A percentile compares a stretch with the other conserved stretches of the same genome.
Evolutionary conservation across 92 coral and sea anemone genomes (phyloP).

Genomic region (Porites divaricata): DNA sequence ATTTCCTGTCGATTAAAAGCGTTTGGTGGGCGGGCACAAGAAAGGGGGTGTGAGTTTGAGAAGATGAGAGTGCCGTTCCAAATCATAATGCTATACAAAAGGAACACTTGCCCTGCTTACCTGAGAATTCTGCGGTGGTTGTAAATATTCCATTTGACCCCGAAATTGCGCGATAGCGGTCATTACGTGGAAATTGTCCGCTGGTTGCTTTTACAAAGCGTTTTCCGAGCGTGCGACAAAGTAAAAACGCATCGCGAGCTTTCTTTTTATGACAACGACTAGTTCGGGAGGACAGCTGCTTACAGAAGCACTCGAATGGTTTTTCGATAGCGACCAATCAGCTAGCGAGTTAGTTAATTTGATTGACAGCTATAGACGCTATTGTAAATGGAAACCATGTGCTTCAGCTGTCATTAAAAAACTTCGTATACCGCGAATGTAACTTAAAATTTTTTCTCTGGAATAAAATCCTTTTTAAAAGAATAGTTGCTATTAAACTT

Average conservation of each 20-base stretch:
- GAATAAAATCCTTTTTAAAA: too few species aligned
- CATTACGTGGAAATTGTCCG: constrained; percentile 59
- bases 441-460: too few species aligned
- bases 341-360: constrained; percentile 36
- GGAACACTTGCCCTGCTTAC: constrained; percentile 45
- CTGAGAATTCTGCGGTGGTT: constrained; percentile 87
- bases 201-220: constrained; percentile 53
- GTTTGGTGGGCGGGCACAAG: constrained; percentile 99
- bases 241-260: constrained; percentile 69
- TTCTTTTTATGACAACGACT: constrained; percentile 85
- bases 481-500: too few species aligned
- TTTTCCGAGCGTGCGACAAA: constrained; percentile 48
- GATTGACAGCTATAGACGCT: constrained; percentile 71
- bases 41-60: constrained; percentile 81
- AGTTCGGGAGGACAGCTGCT: constrained; percentile 92
- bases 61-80: constrained; percentile 79
- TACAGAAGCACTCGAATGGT: constrained; percentile 79
- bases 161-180: constrained; percentile 82
- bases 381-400: constrained; percentile 73
- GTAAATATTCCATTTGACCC: constrained; percentile 83
- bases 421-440: not conserved
- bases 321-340: constrained; percentile 73
- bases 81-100: constrained; percentile 60
- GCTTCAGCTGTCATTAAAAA: constrained; percentile 57
- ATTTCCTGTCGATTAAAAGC: constrained; percentile 99